Percentiles rank a stretch among this genome's conserved stretches.
phyloP scores from a whole-genome alignment of 2,113 vertebrate genomes.

The Zosterops japonicus region DNA sequence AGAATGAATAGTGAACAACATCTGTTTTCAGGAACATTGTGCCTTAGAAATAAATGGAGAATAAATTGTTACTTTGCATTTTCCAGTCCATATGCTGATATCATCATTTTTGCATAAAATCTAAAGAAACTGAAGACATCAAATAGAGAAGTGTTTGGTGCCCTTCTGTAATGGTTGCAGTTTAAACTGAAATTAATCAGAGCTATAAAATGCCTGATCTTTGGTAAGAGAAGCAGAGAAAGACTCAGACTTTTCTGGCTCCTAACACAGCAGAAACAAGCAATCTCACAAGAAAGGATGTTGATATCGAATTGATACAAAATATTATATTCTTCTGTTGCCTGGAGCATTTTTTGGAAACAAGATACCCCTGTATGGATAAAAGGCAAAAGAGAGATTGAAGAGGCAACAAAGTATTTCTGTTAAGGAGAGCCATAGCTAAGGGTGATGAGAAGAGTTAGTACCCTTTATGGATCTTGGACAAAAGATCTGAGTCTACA shows the following conservation, averaged over 20 bases:
- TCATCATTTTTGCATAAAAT: background rate
- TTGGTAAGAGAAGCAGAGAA: background rate
- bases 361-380: rapidly evolving
- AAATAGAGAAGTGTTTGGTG: background rate
- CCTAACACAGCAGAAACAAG: background rate
- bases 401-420: background rate
- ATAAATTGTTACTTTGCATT: background rate
- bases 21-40: background rate
- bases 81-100: background rate
- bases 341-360: background rate
- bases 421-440: background rate
- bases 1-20: background rate
- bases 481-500: background rate
- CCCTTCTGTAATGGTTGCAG: background rate
- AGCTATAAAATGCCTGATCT: background rate
- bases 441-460: background rate
- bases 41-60: background rate
- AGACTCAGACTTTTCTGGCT: background rate
- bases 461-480: background rate
- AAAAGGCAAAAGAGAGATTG: background rate
- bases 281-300: background rate
- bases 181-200: background rate
- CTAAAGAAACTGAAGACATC: background rate
- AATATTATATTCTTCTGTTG: background rate
- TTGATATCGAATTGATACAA: background rate